Conservation (phyloP, 2,888 invertebrate genomes). For the Notocelia uddmanniana region DNA sequence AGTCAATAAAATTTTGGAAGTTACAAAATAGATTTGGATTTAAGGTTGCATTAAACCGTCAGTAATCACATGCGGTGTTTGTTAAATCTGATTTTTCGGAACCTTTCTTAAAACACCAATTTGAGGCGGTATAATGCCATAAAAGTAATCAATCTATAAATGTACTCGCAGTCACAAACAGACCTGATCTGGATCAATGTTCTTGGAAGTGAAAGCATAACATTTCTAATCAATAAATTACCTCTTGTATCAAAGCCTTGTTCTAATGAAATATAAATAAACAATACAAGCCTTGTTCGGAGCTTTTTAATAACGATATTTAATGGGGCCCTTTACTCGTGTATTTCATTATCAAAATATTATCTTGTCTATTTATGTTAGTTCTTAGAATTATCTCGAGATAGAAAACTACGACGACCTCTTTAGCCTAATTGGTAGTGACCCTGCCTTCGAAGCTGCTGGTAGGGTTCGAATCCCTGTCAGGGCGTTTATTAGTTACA, state of each 20-base stretch:
- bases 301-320: no score
- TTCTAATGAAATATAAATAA: neutral
- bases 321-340: no score
- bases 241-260: neutral
- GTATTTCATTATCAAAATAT: no score
- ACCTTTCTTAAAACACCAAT: neutral
- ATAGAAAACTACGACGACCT: no score
- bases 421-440: no score
- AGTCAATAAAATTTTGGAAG: neutral
- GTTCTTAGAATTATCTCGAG: neutral
- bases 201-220: conserved; percentile 6
- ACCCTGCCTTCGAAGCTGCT: no score
- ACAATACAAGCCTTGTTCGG: neutral
- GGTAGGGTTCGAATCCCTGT: no score
- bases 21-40: neutral
- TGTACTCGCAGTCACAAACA: conserved; percentile 1
- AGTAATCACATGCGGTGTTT: no score
- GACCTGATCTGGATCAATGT: conserved; percentile 3
- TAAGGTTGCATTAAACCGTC: neutral
- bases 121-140: conserved; percentile 3
- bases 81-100: no score
- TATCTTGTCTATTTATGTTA: neutral
- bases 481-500: no score
- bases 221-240: conserved; percentile 5
- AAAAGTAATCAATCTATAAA: conserved; percentile 6